These are phyloP conservation scores for Streptopelia turtur DNA, from an alignment of 2,797 vertebrate genomes.

Conservation along the genomic window DNA sequence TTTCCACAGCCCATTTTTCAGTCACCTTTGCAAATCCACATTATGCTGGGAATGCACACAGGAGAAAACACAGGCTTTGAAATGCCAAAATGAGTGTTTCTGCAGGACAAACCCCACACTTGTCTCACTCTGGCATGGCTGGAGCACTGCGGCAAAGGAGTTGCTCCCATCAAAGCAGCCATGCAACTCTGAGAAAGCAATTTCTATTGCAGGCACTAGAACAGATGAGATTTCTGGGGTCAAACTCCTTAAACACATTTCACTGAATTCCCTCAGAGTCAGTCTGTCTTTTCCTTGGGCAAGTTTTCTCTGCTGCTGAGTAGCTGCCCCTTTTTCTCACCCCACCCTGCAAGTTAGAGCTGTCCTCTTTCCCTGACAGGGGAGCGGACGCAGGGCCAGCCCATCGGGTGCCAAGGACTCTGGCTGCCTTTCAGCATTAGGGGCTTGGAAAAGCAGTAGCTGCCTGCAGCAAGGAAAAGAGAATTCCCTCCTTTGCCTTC, in stretches of 20 bases:
- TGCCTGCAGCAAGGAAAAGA: constrained; percentile 8
- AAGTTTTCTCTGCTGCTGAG: not conserved
- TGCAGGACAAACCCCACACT: not conserved
- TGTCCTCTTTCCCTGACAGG: rapidly evolving
- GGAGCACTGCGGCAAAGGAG: not conserved
- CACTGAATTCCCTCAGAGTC: not conserved
- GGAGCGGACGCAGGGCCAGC: not conserved
- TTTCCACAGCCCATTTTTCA: constrained; percentile 46
- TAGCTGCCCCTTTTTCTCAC: not conserved
- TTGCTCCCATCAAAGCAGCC: not conserved
- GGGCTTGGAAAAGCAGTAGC: not conserved
- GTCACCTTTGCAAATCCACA: constrained; percentile 39
- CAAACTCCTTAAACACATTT: not conserved
- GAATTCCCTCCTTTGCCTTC: constrained; percentile 25
- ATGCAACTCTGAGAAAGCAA: not conserved
- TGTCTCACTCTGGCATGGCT: not conserved
- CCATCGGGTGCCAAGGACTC: rapidly evolving
- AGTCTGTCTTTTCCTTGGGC: not conserved
- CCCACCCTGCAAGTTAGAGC: not conserved
- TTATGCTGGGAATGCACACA: not conserved
- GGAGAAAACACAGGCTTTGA: not conserved
- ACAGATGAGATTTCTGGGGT: not conserved
- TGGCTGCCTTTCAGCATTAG: not conserved
- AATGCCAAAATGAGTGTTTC: not conserved
- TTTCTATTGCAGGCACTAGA: not conserved